Conservation (phyloP, 92 coral and sea anemone species). For the Palythoa caribaeorum region DNA sequence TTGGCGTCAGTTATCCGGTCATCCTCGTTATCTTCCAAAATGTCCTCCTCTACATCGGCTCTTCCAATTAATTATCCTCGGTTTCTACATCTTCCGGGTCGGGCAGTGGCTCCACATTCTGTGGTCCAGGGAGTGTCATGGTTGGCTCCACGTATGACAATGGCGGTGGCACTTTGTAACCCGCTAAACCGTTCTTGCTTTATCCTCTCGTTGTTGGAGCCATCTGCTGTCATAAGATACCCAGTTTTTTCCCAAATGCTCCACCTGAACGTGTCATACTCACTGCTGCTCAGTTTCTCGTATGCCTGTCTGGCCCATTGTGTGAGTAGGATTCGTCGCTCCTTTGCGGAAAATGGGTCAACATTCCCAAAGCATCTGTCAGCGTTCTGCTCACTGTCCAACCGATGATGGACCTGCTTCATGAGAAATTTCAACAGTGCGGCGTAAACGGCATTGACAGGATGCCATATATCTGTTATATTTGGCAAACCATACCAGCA, state of each 20-base stretch:
- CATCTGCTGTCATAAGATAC: constrained; percentile 2
- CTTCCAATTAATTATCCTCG: neutral
- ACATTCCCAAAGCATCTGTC: neutral
- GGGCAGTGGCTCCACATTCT: neutral
- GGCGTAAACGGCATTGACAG: neutral
- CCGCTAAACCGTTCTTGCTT: constrained; percentile 20
- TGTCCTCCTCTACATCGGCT: neutral
- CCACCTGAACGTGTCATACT: constrained; percentile 1
- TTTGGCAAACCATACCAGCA: neutral
- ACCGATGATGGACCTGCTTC: neutral
- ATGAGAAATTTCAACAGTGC: neutral
- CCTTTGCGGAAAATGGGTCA: constrained; percentile 7
- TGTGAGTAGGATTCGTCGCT: neutral
- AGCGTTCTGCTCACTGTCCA: neutral
- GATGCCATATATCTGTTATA: neutral
- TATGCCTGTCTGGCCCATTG: constrained; percentile 18
- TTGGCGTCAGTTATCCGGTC: neutral
- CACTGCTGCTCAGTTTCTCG: neutral
- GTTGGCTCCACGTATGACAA: neutral
- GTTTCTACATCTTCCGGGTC: constrained; percentile 10
- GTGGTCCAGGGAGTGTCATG: neutral
- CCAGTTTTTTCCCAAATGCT: neutral
- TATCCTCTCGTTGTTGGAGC: neutral
- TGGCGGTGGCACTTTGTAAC: constrained; percentile 11
- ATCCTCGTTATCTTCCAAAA: neutral